Conservation (phyloP, 2,797 vertebrate species). For the Alcedo quadribrachys region DNA sequence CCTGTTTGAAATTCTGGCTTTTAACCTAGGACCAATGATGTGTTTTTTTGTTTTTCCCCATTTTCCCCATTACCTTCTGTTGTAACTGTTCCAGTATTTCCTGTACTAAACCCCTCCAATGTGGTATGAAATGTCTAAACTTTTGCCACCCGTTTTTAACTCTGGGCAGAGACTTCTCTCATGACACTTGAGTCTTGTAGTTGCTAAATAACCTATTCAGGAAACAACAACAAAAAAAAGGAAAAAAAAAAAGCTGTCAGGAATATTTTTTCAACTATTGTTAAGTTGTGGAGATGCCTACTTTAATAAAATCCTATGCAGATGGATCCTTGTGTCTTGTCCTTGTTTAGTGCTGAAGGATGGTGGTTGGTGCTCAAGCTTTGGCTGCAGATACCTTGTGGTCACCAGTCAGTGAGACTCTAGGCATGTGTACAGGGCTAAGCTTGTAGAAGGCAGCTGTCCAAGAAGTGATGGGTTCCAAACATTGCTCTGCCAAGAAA, state of each 20-base stretch:
- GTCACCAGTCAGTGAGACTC: background rate
- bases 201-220: background rate
- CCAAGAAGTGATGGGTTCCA: background rate
- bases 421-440: accelerated
- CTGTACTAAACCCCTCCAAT: background rate
- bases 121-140: background rate
- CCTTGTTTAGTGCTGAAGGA: background rate
- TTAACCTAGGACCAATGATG: background rate
- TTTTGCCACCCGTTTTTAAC: background rate
- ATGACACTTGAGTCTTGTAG: background rate
- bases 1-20: background rate
- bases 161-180: background rate
- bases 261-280: constrained; percentile 17
- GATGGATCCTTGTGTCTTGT: background rate
- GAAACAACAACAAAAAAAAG: background rate
- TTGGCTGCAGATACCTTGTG: background rate
- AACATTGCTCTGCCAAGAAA: background rate
- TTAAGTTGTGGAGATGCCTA: background rate
- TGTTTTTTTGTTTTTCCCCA: background rate
- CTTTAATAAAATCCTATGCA: constrained; percentile 61
- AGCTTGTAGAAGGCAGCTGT: background rate
- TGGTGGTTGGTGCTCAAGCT: background rate
- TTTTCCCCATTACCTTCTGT: background rate
- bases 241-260: background rate
- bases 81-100: background rate